Base-by-base conservation (phyloP, 2,113 vertebrate species). In the Zootoca vivipara region DNA sequence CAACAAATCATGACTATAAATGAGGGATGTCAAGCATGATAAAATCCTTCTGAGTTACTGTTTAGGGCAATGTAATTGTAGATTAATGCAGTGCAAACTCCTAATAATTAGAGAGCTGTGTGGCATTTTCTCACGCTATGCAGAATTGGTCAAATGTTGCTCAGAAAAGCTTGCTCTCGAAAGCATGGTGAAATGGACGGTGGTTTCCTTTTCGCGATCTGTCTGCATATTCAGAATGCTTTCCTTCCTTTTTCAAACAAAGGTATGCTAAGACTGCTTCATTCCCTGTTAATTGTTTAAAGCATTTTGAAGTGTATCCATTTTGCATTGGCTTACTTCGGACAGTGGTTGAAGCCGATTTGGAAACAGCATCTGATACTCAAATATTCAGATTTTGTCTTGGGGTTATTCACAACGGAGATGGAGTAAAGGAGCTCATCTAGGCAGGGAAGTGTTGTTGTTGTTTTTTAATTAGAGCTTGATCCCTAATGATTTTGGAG, bases 81-180 rank as follows among this genome's bases (percentile, higher is more conserved):
- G 38, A 72, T 40, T 79, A 73, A 73, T 85, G 56, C 7, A 46
- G 65, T 33, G 58, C 26, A 82, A 77, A 77, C 8, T 18, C 16
- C 40, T 74, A 4, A 35, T 78, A 81, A 56, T 64, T 20, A 46
- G 18, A 62, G 18, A 40, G 46, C 58, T 38, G 33, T 30, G 9
- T 80, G 67, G 2, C 2, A 0, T 35, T 18, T 52, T 33, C 24
- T 69, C 70, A n/a, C 42, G 56, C 12, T 9, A 2, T 22, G 4
- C 0, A 0, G 24, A 42, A 52, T 15, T 81, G 4, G 42, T 72
- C 2, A 81, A 52, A 0, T 0, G 0, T 0, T 0, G 13, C 9
- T 0, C 4, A 65, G 15, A 87, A 38, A 40, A 33, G 13, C 0
- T 18, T 58, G 1, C n/a, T 1, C 0, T 40, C 38, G 12, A 15